A percentile compares a stretch with the other conserved stretches of the same genome.
Conservation (phyloP, 2,888 invertebrate species). For the Rhopalosiphum nymphaeae region DNA sequence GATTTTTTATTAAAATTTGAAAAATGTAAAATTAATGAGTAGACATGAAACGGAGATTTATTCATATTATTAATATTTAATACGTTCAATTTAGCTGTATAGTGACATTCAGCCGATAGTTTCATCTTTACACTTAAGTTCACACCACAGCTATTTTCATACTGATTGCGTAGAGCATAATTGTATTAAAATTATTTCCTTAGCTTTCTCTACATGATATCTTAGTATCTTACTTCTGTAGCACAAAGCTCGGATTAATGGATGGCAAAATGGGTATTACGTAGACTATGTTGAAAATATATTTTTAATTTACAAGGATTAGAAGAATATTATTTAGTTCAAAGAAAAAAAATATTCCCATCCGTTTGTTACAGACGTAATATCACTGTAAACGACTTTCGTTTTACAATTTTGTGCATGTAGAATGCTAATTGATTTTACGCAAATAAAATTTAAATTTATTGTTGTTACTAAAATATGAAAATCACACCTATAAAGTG, state of each 20-base stretch:
- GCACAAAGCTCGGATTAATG: background rate
- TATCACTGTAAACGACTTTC: background rate
- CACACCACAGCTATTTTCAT: background rate
- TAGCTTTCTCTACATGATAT: background rate
- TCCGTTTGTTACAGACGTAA: background rate
- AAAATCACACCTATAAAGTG: background rate
- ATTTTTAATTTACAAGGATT: background rate
- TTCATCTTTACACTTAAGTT: background rate
- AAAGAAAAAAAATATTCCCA: background rate
- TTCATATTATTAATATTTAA: background rate
- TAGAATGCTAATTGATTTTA: background rate
- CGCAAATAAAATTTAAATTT: background rate
- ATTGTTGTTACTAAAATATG: background rate
- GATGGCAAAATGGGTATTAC: background rate
- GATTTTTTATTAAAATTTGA: background rate
- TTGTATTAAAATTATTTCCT: background rate
- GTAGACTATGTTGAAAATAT: background rate
- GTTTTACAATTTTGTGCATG: background rate
- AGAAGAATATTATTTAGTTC: background rate
- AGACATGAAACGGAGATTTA: background rate
- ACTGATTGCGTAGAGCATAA: background rate
- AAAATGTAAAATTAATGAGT: background rate
- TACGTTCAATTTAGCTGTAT: background rate
- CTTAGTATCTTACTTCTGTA: background rate
- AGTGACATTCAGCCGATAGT: background rate